These are phyloP conservation scores for Myrmecophaga tridactyla DNA, from an alignment of 2,113 vertebrate genomes.

Conservation along the genomic window DNA sequence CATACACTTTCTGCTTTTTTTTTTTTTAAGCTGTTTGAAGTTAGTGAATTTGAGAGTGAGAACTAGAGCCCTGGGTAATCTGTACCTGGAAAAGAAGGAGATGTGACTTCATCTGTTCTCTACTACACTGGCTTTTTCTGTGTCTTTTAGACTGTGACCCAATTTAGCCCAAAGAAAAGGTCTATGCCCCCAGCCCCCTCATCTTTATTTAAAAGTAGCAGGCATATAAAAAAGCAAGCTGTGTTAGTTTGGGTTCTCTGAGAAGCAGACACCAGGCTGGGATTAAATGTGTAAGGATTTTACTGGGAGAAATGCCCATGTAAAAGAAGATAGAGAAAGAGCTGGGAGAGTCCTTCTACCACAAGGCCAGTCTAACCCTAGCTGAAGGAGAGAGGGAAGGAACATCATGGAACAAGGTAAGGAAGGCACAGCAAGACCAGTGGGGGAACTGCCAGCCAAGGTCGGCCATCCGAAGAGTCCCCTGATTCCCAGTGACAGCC, in stretches of 20 bases:
- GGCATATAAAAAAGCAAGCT: neutral
- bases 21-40: neutral
- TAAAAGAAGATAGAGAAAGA: neutral
- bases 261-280: neutral
- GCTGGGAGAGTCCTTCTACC: neutral
- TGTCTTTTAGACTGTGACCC: neutral
- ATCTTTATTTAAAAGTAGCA: neutral
- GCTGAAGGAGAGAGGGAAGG: neutral
- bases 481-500: neutral
- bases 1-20: rapidly evolving
- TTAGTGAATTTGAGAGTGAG: neutral
- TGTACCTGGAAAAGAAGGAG: neutral
- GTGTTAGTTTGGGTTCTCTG: neutral
- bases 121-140: neutral
- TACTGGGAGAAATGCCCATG: neutral
- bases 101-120: neutral
- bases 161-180: neutral
- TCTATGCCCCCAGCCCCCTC: neutral
- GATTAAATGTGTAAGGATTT: conserved; percentile 6
- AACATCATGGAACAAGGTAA: neutral
- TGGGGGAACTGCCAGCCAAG: neutral
- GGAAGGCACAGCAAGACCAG: neutral
- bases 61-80: neutral
- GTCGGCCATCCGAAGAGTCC: neutral
- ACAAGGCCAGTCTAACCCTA: neutral